Evolutionary conservation across 2,888 invertebrate species (phyloP), one percentile per base, ranked within the genome.

Genomic region (Poecilus cupreus): DNA sequence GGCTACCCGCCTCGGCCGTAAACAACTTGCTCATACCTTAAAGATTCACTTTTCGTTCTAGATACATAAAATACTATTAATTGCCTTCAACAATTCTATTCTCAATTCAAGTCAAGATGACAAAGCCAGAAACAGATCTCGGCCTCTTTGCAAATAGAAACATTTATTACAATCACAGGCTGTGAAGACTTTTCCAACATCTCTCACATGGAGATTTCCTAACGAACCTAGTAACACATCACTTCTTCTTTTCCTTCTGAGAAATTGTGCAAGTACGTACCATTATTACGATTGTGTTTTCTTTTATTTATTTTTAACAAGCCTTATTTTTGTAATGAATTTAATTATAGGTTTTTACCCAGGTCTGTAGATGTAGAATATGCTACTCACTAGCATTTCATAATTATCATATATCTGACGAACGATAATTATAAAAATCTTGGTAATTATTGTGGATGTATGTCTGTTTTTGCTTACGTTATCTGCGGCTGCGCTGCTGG

Each of bases 231-330:
- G 70, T 20, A n/a, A 37, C 11, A 22, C 8, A 16, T 49, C 49
- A 13, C 51, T 51, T 51, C 51, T 32, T 39, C 20, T 68, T 79
- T 32, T 68, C 22, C 32, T 79, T 79, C 79, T 79, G 68, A 79
- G 79, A 79, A 79, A 20, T 79, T 51, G 68, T 68, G 77, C 77
- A 77, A 77, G 68, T 68, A 43, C 22, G 24, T 68, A 70, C 79
- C 46, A 79, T 79, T 79, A 79, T 79, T 79, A 64, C 64, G 46
- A 79, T 79, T 79, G 79, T 79, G 20, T 68, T 68, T 51, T 72
- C 57, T 72, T 80, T 80, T 80, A 80, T 80, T 80, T 80, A 80
- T 80, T 72, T 70, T 80, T 80, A 80, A 80, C 80, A 80, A 80
- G 80, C 3, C 72, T 72, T 72, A 80, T 80, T 72, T 80, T 80